Evolutionary conservation across 2,888 invertebrate genomes (phyloP), one percentile per base, ranked within the genome.

Genomic region (Chrysopilus asiliformis): DNA sequence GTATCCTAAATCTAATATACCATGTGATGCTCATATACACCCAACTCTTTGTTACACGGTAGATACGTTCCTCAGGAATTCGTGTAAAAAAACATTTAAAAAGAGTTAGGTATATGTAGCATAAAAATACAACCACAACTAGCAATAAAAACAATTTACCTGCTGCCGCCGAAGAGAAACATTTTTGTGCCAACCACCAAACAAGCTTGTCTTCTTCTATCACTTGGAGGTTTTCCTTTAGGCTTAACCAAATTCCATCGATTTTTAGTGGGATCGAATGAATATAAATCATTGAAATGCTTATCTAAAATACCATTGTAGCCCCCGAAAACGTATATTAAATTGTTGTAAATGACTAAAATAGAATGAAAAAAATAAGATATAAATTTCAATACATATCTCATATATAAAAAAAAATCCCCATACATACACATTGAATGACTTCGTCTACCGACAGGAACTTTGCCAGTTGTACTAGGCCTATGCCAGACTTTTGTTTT

Each of bases 131-230:
- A n/a, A n/a, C n/a, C n/a, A n/a, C n/a, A n/a, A n/a, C n/a, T n/a
- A n/a, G n/a, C n/a, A n/a, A n/a, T n/a, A n/a, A n/a, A n/a, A n/a
- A n/a, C n/a, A n/a, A n/a, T 38, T 53, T 60, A 83, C 81, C 86
- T 89, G 38, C 90, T 90, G 26, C 93, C 93, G 31, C 91, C 91
- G 67, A 93, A 93, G 38, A 91, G 65, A 59, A 76, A 90, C 48
- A 89, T 71, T 53, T 74, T 70, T 46, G 78, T 70, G 10, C 70
- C 74, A 48, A 80, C 71, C 30, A 83, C 66, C 51, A 87, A 70
- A 55, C 87, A 86, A 34, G 82, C 85, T 60, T 91, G 91, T 32
- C 84, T 65, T 46, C 84, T 63, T 31, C 82, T 67, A 39, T 72
- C 68, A 50, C 73, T 70, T 1, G 79, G 79, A n/a, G 68, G 58